Base-by-base conservation (phyloP, 2,113 vertebrate species). In the Mus spicilegus region DNA sequence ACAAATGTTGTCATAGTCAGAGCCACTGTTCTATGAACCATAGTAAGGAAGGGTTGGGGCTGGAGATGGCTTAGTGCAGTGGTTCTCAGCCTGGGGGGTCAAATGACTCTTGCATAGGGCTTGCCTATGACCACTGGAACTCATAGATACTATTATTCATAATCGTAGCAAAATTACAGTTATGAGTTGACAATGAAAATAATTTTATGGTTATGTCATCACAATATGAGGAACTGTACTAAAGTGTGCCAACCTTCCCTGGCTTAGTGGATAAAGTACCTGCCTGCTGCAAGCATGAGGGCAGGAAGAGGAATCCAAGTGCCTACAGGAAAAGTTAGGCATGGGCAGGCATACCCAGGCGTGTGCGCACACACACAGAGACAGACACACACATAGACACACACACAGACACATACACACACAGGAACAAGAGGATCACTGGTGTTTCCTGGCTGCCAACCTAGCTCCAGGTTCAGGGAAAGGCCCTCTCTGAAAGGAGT, bases 341-440 rank as follows among this genome's bases (percentile, higher is more conserved):
- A 54, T 0, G 77, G 12, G 28, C 39, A 0, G 1, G 11, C 22
- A 13, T 2, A 16, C 42, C 9, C 7, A 20, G 3, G 2, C 13
- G 30, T 13, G 5, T 2, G 22, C 51, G 7, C 19, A 1, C 0
- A 17, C 1, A 7, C 28, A 51, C 75, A 46, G 5, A 7, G 5
- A 7, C 22, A 42, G 28, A 17, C 42, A 39, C 51, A 58, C 5
- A 1, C 61, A 61, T 2, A 11, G 4, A 24, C 22, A 26, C 61
- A 61, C 5, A 11, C 10, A 24, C 22, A 26, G 7, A 33, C 26
- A 39, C 46, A 49, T 39, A 46, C 73, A 76, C 10, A 14, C 20
- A 42, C 14, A 17, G 54, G 72, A 19, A 56, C 51, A 81, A 22
- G 9, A 80, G 78, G 54, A 22, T 36, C 51, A 56, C 17, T 80